Evolutionary conservation across 2,888 invertebrate genomes (phyloP), one percentile per base, ranked within the genome.

Genomic region (Junonia oenone): DNA sequence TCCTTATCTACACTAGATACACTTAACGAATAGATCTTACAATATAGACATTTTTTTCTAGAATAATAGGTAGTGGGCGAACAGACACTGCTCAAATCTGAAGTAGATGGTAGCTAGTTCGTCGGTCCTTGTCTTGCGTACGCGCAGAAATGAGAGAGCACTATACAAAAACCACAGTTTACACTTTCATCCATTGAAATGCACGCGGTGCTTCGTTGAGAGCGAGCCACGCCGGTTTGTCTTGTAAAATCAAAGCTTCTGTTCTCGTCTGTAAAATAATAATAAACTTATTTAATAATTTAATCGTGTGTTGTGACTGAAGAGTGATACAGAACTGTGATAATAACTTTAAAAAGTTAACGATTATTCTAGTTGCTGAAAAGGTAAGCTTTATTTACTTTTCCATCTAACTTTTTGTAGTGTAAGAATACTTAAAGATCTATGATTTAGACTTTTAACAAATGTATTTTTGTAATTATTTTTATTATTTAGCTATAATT

Each of bases 131-230:
- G 70, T 88, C 83, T 63, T 64, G 56, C 80, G 47, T 63, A 61
- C 64, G 62, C 43, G 76, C 61, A 65, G 56, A 68, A 87, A 70
- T 71, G 85, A 87, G 88, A 85, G 67, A 68, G 78, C 78, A 80
- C 81, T 84, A 88, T 85, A 89, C 89, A 89, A 89, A 89, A 88
- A 89, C 86, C 83, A 78, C 80, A 78, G 87, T 81, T 80, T 85
- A 87, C 78, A 88, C 89, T 87, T 90, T 88, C 89, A 86, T 86
- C 88, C 80, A 81, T 84, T 82, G 88, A 88, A 84, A 87, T 83
- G 87, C 85, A 87, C 83, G 86, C 86, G 83, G 81, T 81, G 81
- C 84, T 77, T 76, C 81, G 81, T 72, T 69, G 78, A 74, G 82
- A 80, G 74, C 71, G 77, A 83, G 78, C 76, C 71, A 68, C 81